Percentiles rank a stretch among this genome's conserved stretches.
These are phyloP conservation scores for Pseudopleuronectes americanus DNA, from an alignment of 2,797 vertebrate genomes.

Conservation along the genomic window DNA sequence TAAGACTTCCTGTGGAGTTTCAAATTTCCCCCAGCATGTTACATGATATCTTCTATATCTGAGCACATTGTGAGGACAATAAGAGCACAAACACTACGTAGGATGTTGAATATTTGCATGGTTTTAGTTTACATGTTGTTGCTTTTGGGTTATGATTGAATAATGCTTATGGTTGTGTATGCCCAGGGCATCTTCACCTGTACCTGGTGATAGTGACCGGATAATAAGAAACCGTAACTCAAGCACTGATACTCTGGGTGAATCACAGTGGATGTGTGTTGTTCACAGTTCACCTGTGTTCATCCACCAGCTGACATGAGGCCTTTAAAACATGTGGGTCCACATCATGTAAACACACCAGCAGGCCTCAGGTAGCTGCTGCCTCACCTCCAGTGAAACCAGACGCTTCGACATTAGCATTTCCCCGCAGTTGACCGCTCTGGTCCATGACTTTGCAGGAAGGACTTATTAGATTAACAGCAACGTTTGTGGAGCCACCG, in stretches of 20 bases:
- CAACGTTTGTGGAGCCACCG: neutral
- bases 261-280: neutral
- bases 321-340: too few species aligned
- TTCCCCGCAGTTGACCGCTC: neutral
- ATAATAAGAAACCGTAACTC: neutral
- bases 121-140: too few species aligned
- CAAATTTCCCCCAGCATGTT: conserved; percentile 11
- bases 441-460: neutral
- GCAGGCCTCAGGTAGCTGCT: neutral
- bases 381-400: neutral
- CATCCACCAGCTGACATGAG: neutral
- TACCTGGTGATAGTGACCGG: neutral
- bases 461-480: neutral
- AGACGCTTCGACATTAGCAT: neutral
- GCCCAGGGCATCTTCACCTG: too few species aligned
- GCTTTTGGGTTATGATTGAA: too few species aligned
- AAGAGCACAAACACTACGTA: neutral
- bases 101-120: neutral
- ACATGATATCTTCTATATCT: conserved; percentile 21
- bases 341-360: neutral
- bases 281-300: neutral
- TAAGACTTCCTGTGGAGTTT: conserved; percentile 35
- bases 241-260: neutral
- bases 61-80: conserved; percentile 7
- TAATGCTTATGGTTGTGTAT: too few species aligned